phyloP scores from a whole-genome alignment of 2,797 vertebrate species.

The Vireo griseus region DNA sequence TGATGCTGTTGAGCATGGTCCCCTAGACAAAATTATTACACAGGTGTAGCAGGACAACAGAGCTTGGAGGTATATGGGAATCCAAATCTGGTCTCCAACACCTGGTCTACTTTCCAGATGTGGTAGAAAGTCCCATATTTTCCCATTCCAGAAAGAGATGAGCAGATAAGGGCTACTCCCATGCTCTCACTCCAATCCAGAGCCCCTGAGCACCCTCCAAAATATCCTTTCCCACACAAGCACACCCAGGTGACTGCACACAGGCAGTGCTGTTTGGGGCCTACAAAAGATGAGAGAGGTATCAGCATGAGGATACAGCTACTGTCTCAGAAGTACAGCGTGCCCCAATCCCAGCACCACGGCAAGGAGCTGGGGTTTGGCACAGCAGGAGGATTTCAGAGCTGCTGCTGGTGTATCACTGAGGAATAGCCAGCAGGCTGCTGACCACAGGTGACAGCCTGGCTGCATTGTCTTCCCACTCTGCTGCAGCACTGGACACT shows the following conservation, averaged over 20 bases:
- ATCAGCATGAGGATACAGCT: neutral
- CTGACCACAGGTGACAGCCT: neutral
- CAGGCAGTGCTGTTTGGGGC: neutral
- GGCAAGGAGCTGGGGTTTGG: neutral
- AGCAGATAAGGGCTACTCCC: neutral
- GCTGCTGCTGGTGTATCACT: neutral
- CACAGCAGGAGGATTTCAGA: neutral
- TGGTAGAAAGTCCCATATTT: neutral
- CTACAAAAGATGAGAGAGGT: neutral
- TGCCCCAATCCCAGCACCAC: neutral
- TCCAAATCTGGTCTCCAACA: neutral
- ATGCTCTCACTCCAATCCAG: neutral
- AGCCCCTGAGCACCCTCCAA: neutral
- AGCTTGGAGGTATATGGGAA: neutral
- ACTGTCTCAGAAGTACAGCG: neutral
- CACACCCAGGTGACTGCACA: neutral
- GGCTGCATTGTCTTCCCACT: neutral
- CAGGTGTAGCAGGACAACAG: neutral
- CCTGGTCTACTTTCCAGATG: neutral
- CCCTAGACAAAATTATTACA: neutral
- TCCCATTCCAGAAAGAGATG: neutral
- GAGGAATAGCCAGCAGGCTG: neutral
- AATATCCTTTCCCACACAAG: neutral
- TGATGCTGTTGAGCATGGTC: neutral
- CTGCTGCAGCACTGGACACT: neutral